These are phyloP conservation scores for Octonoba sinensis DNA, from an alignment of 2,888 invertebrate species.

Conservation along the genomic window DNA sequence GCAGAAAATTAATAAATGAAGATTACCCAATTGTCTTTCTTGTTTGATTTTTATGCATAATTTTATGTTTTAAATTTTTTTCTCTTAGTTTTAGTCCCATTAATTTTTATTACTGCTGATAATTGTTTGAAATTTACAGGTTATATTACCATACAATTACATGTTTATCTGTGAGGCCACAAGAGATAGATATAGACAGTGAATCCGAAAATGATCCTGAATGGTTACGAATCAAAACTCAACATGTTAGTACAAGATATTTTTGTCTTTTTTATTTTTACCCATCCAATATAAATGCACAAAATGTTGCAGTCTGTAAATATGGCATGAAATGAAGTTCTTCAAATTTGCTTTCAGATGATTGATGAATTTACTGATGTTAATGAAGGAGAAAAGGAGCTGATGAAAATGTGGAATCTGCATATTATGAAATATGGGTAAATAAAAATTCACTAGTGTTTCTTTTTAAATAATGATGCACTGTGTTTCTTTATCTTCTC, in stretches of 20 bases:
- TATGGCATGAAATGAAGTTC: not conserved
- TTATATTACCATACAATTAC: constrained; percentile 95
- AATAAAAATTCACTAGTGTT: constrained; percentile 66
- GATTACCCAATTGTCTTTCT: not conserved
- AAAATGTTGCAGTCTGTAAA: not conserved
- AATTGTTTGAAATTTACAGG: constrained; percentile 70
- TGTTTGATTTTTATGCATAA: not conserved
- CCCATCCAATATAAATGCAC: not conserved
- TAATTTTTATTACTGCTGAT: not conserved
- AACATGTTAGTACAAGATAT: constrained; percentile 74
- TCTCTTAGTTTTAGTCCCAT: not conserved
- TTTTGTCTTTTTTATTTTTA: not conserved
- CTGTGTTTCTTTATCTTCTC: no score
- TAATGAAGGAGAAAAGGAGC: constrained; percentile 97
- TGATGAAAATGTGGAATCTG: constrained; percentile 99
- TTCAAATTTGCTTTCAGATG: constrained; percentile 77
- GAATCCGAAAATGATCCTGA: constrained; percentile 94
- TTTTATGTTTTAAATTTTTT: not conserved
- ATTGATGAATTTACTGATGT: constrained; percentile 99
- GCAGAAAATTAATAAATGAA: not conserved
- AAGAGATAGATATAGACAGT: constrained; percentile 93
- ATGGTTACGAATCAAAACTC: constrained; percentile 92
- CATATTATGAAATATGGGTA: constrained; percentile 94
- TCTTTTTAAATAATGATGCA: no score
- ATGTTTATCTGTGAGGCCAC: constrained; percentile 92